Percentiles rank a stretch among this genome's conserved stretches.
phyloP scores from a whole-genome alignment of 2,113 vertebrate species.

The Pluvianellus socialis region DNA sequence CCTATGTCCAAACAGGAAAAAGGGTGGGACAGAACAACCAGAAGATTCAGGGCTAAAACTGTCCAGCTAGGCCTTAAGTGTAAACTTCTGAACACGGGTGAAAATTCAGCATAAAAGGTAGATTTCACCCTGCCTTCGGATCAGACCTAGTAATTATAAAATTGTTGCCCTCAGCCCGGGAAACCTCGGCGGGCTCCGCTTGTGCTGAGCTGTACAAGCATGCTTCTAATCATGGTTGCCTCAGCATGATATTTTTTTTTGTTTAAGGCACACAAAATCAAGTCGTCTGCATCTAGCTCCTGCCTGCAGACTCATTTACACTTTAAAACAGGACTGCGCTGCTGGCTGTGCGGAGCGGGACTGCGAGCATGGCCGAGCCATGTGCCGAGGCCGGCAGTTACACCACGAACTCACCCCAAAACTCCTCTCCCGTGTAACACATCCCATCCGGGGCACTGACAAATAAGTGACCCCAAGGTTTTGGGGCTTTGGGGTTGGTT shows the following conservation, averaged over 20 bases:
- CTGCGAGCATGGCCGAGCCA: too few species aligned
- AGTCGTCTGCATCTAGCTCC: neutral
- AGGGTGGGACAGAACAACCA: neutral
- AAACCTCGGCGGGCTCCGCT: neutral
- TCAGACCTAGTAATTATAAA: neutral
- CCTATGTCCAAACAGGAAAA: neutral
- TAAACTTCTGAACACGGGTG: neutral
- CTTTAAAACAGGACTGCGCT: neutral
- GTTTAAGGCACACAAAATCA: neutral
- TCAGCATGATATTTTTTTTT: neutral
- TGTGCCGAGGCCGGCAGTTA: neutral
- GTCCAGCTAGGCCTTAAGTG: neutral
- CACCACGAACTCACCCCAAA: neutral
- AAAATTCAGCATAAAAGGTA: neutral
- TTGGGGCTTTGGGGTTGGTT: neutral
- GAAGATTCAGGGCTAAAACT: neutral
- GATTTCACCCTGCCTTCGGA: neutral
- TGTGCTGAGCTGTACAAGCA: neutral
- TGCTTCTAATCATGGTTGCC: neutral
- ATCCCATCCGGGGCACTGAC: neutral
- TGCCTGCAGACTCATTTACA: neutral
- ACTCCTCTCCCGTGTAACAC: neutral
- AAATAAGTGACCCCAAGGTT: accelerated
- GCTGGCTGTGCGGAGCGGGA: neutral
- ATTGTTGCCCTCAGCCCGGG: neutral